Evolutionary conservation across 2,113 vertebrate genomes (phyloP).

Genomic region (Pterocles orientalis): DNA sequence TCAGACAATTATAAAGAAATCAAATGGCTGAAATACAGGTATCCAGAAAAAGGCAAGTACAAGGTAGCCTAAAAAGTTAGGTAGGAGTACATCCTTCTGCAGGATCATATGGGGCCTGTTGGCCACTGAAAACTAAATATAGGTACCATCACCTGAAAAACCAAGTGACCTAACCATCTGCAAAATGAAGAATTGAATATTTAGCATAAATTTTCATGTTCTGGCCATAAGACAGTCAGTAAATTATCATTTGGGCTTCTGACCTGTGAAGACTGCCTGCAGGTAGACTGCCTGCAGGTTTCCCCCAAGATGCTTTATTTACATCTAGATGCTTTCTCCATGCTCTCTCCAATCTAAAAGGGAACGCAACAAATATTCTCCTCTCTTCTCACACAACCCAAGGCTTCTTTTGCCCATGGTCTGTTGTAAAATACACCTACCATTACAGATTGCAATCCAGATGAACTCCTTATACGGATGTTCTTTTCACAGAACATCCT

Average conservation of each 20-base stretch:
- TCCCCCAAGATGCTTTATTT: neutral
- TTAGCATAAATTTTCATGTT: neutral
- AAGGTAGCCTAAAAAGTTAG: neutral
- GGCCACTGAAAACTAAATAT: neutral
- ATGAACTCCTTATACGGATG: neutral
- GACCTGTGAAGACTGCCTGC: neutral
- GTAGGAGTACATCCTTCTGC: neutral
- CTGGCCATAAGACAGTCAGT: neutral
- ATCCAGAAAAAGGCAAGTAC: neutral
- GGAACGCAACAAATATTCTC: neutral
- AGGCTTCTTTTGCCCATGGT: neutral
- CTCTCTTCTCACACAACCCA: neutral
- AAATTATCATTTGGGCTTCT: neutral
- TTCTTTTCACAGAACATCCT: neutral
- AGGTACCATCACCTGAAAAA: neutral
- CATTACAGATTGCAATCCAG: neutral
- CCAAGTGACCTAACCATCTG: neutral
- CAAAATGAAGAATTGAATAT: neutral
- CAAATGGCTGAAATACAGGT: neutral
- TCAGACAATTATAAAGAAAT: neutral
- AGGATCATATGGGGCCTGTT: neutral
- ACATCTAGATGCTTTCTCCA: neutral
- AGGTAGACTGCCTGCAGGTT: neutral
- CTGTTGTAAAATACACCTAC: neutral
- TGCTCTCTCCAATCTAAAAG: neutral